Evolutionary conservation across 2,888 invertebrate genomes (phyloP), one percentile per base, ranked within the genome.

Genomic region (Dasysyrphus tricinctus): DNA sequence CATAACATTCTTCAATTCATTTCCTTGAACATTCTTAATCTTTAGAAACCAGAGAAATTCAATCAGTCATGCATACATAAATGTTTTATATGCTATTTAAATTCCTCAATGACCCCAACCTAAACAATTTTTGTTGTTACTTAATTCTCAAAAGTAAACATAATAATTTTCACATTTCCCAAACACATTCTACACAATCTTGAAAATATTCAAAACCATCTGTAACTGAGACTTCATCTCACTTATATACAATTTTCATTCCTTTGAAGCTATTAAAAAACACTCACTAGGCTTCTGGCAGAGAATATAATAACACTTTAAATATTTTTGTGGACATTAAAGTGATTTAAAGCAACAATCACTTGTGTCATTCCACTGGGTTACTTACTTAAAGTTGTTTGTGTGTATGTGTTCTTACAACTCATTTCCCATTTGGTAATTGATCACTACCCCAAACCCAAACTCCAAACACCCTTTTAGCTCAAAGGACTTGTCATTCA

Each of bases 381-480:
- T 59, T 24, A 24, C 24, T 24, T 24, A 37, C 29, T 39, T n/a
- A 11, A 37, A 65, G 16, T 24, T 37, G 39, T 63, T 5, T 37
- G 49, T 67, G 24, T 39, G 51, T 54, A 2, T 67, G 51, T 7
- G 32, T 5, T n/a, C 59, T 72, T 8, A 80, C 84, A 83, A 83
- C 75, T 83, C 75, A 83, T 80, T 80, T 84, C 72, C 67, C 75
- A 67, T 67, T 72, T 67, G 80, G 59, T 76, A 80, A 84, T 80
- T 84, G 84, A 80, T 73, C 72, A 76, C 11, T 24, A 54, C 1
- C 5, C 29, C n/a, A 29, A 29, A 24, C 29, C n/a, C 54, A 29
- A 54, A 32, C 76, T 51, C 67, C 75, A 59, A 51, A 51, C 77
- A 73, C 57, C 65, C 61, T 75, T 75, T 72, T 51, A 54, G 14